Evolutionary conservation across 2,113 vertebrate species (phyloP), one percentile per base, ranked within the genome.

Genomic region (Seriola rivoliana): DNA sequence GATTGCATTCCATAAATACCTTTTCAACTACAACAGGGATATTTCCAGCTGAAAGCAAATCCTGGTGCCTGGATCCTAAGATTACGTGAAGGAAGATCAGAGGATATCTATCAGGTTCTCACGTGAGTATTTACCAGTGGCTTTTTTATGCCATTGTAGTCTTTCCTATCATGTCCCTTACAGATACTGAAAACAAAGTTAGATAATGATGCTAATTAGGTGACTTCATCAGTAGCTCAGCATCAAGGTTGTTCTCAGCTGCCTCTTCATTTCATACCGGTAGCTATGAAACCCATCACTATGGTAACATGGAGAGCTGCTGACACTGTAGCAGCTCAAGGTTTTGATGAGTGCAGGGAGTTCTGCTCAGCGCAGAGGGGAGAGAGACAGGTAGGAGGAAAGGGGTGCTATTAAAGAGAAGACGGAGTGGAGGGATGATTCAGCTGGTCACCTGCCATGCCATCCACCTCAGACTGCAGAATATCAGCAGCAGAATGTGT

Each of bases 11-110:
- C 25, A 46, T 55, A 59, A 64, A 73, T 71, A 46, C n/a, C 76
- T 65, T 40, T 76, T 87, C 10, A n/a, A 86, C 46, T 11, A 75
- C 59, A 84, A 77, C 89, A 99, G 98, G 98, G 98, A 0, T 99
- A 99, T 95, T 99, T 99, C 94, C 98, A 99, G 78, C 91, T 99
- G 84, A 99, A 99, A 95, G 97, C 98, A 80, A 99, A 98, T 87
- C 98, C 98, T 17, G 98, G 98, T 25, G 96, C 97, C 46, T 99
- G 98, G 98, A 95, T 74, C 0, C 89, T 99, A 66, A 95, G 95
- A 67, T 85, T 99, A 82, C 97, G 97, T n/a, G 94, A 97, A 94
- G 98, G 98, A 71, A 96, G 96, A 84, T 99, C 97, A 1, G 96
- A 98, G 86, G 97, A 99, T 32, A 97, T 98, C 89, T 99, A 99